Percentiles rank a stretch among this genome's conserved stretches.
phyloP scores from a whole-genome alignment of 2,797 vertebrate genomes.

The Poeciliopsis turneri region DNA sequence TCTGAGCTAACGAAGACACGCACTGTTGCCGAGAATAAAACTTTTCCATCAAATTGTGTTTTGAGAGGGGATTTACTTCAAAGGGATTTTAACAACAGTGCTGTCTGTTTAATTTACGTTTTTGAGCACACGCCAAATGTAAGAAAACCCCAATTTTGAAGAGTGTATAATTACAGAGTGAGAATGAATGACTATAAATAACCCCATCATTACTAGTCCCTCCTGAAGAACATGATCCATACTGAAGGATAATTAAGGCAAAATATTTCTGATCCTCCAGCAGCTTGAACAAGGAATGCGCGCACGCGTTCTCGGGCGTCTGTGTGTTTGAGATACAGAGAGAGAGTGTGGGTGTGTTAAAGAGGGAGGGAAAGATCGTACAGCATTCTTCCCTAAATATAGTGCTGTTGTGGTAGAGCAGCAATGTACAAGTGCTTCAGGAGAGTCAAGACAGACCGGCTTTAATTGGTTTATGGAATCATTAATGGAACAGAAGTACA shows the following conservation, averaged over 20 bases:
- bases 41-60: constrained; percentile 69
- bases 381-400: constrained; percentile 69
- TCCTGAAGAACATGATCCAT: constrained; percentile 77
- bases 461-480: constrained; percentile 74
- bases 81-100: constrained; percentile 70
- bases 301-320: not conserved
- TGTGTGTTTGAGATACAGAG: constrained; percentile 21
- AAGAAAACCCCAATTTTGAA: constrained; percentile 76
- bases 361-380: constrained; percentile 33
- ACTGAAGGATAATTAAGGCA: constrained; percentile 78
- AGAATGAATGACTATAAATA: constrained; percentile 79
- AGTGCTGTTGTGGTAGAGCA: constrained; percentile 56
- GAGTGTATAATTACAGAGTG: constrained; percentile 78
- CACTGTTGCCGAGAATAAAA: constrained; percentile 47
- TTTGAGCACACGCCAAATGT: constrained; percentile 74
- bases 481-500: constrained; percentile 69
- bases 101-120: constrained; percentile 78
- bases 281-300: constrained; percentile 61
- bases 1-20: constrained; percentile 50
- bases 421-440: constrained; percentile 54
- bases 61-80: constrained; percentile 72
- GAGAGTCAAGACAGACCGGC: constrained; percentile 58
- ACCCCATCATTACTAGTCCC: constrained; percentile 73
- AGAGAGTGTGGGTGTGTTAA: constrained; percentile 24
- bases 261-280: constrained; percentile 74